Evolutionary conservation across 1,140 invertebrate species (phyloP).

Genomic region (Tigriopus japonicus): DNA sequence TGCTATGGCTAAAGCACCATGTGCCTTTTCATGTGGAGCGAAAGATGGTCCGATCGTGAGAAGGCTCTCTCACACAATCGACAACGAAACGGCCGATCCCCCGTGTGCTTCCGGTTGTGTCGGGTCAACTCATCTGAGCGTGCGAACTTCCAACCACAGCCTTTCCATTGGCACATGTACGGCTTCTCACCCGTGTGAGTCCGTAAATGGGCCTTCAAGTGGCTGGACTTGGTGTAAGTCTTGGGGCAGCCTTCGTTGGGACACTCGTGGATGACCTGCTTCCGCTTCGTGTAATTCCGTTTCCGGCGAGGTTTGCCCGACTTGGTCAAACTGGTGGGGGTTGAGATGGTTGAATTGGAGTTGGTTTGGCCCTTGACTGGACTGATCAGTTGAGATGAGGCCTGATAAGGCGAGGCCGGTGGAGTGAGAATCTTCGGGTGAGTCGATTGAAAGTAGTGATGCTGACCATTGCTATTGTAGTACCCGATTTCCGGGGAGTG

Average conservation of each 20-base stretch:
- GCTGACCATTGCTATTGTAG: no score
- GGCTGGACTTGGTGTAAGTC: constrained; percentile 49
- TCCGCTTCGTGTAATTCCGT: neutral
- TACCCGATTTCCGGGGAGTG: no score
- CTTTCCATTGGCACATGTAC: constrained; percentile 56
- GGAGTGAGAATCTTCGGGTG: no score
- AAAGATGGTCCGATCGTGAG: constrained; percentile 40
- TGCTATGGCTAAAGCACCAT: constrained; percentile 13
- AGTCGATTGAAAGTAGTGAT: no score
- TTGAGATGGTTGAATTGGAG: no score
- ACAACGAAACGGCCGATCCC: constrained; percentile 37
- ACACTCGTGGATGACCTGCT: constrained; percentile 37
- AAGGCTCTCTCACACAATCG: constrained; percentile 38
- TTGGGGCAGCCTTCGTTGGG: constrained; percentile 43
- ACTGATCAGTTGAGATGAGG: no score
- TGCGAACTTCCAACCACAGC: constrained; percentile 49
- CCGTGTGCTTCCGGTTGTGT: constrained; percentile 37
- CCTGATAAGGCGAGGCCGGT: no score
- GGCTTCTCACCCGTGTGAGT: constrained; percentile 48
- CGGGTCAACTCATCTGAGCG: constrained; percentile 44
- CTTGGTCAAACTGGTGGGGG: no score
- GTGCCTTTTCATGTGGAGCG: constrained; percentile 43
- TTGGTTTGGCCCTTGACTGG: no score
- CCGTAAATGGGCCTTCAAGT: constrained; percentile 43
- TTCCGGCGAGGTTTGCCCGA: no score